These are phyloP conservation scores for Melinaea marsaeus DNA, from an alignment of 2,888 invertebrate species.

Conservation along the genomic window DNA sequence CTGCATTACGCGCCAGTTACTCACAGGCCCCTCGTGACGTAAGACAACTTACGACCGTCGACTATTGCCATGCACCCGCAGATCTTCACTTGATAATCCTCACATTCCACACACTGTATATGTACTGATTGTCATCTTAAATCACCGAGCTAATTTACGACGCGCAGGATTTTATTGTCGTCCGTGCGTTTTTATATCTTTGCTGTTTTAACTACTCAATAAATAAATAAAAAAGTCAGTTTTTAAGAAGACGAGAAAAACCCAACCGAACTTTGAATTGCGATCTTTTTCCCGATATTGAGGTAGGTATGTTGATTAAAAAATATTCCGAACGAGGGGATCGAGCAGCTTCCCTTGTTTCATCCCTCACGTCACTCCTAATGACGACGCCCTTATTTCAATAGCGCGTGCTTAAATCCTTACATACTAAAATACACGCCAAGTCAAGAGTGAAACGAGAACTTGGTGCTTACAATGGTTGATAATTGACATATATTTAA, in stretches of 20 bases:
- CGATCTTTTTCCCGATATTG: too few relatives aligned
- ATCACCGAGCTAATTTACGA: too few relatives aligned
- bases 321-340: too few relatives aligned
- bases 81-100: slow-evolving; percentile 5
- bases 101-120: neutral
- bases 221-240: too few relatives aligned
- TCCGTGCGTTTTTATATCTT: too few relatives aligned
- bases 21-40: slow-evolving; percentile 34
- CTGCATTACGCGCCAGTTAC: slow-evolving; percentile 43
- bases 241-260: too few relatives aligned
- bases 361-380: neutral
- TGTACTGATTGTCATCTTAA: neutral
- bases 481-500: neutral
- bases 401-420: neutral
- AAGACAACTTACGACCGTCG: slow-evolving; percentile 27
- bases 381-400: slow-evolving; percentile 6
- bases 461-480: neutral
- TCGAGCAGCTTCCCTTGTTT: neutral
- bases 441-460: neutral
- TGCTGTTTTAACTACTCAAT: too few relatives aligned
- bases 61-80: slow-evolving; percentile 3
- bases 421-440: neutral
- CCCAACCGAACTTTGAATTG: too few relatives aligned
- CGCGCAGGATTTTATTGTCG: too few relatives aligned
- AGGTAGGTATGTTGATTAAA: too few relatives aligned